Base-by-base conservation (phyloP, 2,113 vertebrate genomes). In the Garra rufa region DNA sequence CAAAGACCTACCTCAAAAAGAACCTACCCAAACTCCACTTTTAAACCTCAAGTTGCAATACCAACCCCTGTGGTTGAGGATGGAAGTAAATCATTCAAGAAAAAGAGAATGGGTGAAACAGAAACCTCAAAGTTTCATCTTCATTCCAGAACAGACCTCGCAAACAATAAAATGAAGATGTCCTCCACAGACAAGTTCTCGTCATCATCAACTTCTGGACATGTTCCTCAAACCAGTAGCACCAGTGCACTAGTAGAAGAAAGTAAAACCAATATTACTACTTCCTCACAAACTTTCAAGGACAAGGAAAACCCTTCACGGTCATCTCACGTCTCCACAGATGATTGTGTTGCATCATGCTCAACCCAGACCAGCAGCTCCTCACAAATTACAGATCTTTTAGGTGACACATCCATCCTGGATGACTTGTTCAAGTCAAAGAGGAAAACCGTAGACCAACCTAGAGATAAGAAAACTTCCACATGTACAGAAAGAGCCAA, bases 351-450 rank as follows among this genome's bases (percentile, higher is more conserved):
- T 57, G 59, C 81, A 26, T 52, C 83, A 57, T 26, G 26, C 73
- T 67, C 70, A 38, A 14, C 48, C 17, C 71, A 85, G 43, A 46
- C 10, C 11, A 61, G 48, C 76, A 81, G 78, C 43, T 90, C 82
- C 76, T 76, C 89, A 83, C 89, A 75, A 75, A 77, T 96, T 83
- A 88, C 88, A 83, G 94, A 96, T 83, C 94, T 99, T 82, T 92
- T 99, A 59, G 98, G 98, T 81, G 97, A 99, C 93, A 98, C 95
- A 6, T 99, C 97, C 78, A 92, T 99, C 91, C 96, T 99, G 0
- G 92, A 92, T 79, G 96, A 96, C 85, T 89, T 99, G 82, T 97
- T 99, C 82, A 94, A 91, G 92, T 93, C 92, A 85, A 92, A 91
- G 90, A 83, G 85, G 59, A 90, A 82, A 59, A 74, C 78, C 83